These are phyloP conservation scores for Amblyjoppa proteus DNA, from an alignment of 2,888 invertebrate genomes.

Conservation along the genomic window DNA sequence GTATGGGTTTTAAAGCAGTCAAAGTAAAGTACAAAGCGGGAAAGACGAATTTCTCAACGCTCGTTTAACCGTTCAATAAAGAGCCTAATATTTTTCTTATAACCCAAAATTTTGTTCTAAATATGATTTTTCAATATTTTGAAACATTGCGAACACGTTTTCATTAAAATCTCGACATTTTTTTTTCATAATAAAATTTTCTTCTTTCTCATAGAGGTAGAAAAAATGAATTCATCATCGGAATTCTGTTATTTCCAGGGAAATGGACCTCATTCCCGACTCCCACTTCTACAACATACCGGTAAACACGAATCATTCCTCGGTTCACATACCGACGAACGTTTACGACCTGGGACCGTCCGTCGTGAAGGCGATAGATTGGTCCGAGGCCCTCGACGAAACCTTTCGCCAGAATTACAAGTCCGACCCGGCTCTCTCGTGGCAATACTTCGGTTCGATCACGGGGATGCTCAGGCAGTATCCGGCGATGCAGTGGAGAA, in stretches of 20 bases:
- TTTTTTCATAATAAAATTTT: too few relatives aligned
- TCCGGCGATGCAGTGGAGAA: constrained; percentile 87
- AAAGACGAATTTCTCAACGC: too few relatives aligned
- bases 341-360: constrained; percentile 91
- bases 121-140: too few relatives aligned
- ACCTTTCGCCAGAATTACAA: constrained; percentile 94
- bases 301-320: constrained; percentile 92
- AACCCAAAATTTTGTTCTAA: too few relatives aligned
- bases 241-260: constrained; percentile 79
- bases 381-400: constrained; percentile 95
- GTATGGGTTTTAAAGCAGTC: too few relatives aligned
- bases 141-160: too few relatives aligned
- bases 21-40: too few relatives aligned
- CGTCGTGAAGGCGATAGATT: constrained; percentile 92
- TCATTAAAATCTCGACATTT: too few relatives aligned
- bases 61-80: too few relatives aligned
- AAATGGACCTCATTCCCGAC: constrained; percentile 89
- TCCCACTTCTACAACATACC: constrained; percentile 94
- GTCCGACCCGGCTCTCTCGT: constrained; percentile 95
- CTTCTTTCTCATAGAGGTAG: too few relatives aligned
- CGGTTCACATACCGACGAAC: constrained; percentile 97
- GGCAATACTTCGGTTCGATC: constrained; percentile 99
- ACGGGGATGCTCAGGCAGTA: constrained; percentile 97
- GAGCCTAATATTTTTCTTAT: too few relatives aligned
- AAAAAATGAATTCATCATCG: background rate